Conservation (phyloP, 2,797 vertebrate species). For the Mus spretus region DNA sequence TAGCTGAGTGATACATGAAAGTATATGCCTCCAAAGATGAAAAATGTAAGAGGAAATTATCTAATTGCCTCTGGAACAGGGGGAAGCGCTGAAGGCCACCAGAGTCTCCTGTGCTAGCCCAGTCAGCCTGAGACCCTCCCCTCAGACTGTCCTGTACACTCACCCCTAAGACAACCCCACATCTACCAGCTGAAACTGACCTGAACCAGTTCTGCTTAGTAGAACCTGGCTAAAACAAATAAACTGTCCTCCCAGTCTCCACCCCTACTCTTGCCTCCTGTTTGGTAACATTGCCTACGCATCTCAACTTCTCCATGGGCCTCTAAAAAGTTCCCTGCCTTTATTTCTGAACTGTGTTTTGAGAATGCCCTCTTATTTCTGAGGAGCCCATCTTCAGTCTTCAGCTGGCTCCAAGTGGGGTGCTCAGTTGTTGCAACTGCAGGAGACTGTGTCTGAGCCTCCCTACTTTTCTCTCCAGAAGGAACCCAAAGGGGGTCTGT, state of each 20-base stretch:
- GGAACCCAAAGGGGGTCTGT: constrained; percentile 60
- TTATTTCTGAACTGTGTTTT: constrained; percentile 50
- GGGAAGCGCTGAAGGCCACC: constrained; percentile 14
- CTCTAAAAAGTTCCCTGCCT: constrained; percentile 9
- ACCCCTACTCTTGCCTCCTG: constrained; percentile 49
- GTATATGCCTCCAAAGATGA: constrained; percentile 88
- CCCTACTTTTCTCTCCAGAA: constrained; percentile 17
- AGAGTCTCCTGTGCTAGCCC: constrained; percentile 59
- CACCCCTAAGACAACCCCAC: constrained; percentile 72
- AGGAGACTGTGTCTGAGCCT: background rate
- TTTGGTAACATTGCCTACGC: background rate
- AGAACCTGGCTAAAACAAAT: constrained; percentile 64
- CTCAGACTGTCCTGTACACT: constrained; percentile 47
- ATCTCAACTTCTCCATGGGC: background rate
- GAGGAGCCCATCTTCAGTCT: constrained; percentile 8
- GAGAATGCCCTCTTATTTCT: constrained; percentile 36
- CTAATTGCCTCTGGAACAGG: constrained; percentile 75
- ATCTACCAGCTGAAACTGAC: constrained; percentile 71
- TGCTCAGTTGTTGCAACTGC: constrained; percentile 54
- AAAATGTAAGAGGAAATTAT: constrained; percentile 74
- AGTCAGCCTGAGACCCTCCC: constrained; percentile 66
- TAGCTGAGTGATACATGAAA: constrained; percentile 90
- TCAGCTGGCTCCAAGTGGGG: constrained; percentile 61
- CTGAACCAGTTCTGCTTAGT: constrained; percentile 69
- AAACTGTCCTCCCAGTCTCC: background rate